Evolutionary conservation across 2,113 vertebrate genomes (phyloP).

Genomic region (Oncorhynchus masou): DNA sequence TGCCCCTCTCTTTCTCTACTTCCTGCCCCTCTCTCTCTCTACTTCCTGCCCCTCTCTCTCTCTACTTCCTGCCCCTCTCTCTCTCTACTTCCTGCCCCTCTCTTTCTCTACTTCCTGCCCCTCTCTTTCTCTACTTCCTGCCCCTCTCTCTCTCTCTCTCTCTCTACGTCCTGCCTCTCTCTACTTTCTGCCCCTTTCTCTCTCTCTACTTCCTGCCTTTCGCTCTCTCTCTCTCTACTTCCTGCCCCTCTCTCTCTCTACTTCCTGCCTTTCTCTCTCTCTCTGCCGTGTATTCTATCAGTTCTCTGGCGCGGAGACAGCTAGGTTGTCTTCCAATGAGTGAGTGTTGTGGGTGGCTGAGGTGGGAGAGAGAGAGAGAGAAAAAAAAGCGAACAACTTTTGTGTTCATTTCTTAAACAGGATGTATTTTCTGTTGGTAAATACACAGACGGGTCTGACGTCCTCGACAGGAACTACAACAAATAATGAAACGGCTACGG

Average conservation of each 20-base stretch:
- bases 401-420: slow-evolving; percentile 55
- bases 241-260: no score
- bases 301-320: slow-evolving; percentile 45
- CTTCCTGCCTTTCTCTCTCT: no score
- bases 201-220: no score
- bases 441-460: slow-evolving; percentile 56
- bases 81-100: accelerated
- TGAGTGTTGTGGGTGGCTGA: background rate
- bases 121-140: no score
- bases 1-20: no score
- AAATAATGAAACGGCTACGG: slow-evolving; percentile 37
- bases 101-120: background rate
- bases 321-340: slow-evolving; percentile 44
- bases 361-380: slow-evolving; percentile 10
- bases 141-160: background rate
- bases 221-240: no score
- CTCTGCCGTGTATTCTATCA: slow-evolving; percentile 24
- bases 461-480: slow-evolving; percentile 39
- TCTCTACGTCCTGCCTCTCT: no score
- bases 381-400: slow-evolving; percentile 33
- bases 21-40: no score
- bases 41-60: no score
- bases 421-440: slow-evolving; percentile 29
- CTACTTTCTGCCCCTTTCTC: no score
- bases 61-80: no score